phyloP scores from a whole-genome alignment of 1,140 invertebrate species.

The Leptinotarsa undecemlineata region DNA sequence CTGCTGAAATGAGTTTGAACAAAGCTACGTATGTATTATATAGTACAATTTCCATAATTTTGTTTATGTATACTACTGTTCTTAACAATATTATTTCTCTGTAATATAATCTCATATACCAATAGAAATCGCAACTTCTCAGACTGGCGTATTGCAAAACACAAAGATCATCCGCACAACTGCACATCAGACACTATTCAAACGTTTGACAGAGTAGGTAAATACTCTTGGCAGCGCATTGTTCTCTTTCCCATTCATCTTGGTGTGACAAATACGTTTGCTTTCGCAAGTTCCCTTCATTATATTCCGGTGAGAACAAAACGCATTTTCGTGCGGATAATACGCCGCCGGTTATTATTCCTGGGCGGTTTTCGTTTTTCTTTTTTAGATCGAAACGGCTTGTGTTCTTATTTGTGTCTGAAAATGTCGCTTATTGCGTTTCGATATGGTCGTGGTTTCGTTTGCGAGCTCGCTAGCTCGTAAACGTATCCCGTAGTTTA shows the following conservation, averaged over 20 bases:
- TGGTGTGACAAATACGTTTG: conserved; percentile 17
- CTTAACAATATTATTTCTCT: too few relatives aligned
- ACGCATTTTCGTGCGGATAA: conserved; percentile 7
- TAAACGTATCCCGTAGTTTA: background rate
- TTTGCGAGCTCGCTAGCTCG: background rate
- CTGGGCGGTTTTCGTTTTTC: background rate
- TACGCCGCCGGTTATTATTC: background rate
- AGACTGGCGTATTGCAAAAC: background rate
- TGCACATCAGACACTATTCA: conserved; percentile 5
- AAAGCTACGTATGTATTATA: too few relatives aligned
- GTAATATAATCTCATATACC: too few relatives aligned
- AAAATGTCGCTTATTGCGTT: background rate
- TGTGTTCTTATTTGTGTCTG: background rate
- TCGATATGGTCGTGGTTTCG: conserved; percentile 4
- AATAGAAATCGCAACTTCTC: background rate
- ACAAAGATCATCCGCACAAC: background rate
- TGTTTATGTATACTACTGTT: too few relatives aligned
- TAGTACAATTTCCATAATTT: too few relatives aligned
- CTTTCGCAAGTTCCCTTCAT: conserved; percentile 12
- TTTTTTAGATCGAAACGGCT: background rate
- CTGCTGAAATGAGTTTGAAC: too few relatives aligned
- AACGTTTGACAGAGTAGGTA: conserved; percentile 10
- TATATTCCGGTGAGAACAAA: conserved; percentile 1
- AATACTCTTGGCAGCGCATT: conserved; percentile 13
- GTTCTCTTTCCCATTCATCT: conserved; percentile 16